phyloP scores from a whole-genome alignment of 2,888 invertebrate species.

The Pandemis cinnamomeana region DNA sequence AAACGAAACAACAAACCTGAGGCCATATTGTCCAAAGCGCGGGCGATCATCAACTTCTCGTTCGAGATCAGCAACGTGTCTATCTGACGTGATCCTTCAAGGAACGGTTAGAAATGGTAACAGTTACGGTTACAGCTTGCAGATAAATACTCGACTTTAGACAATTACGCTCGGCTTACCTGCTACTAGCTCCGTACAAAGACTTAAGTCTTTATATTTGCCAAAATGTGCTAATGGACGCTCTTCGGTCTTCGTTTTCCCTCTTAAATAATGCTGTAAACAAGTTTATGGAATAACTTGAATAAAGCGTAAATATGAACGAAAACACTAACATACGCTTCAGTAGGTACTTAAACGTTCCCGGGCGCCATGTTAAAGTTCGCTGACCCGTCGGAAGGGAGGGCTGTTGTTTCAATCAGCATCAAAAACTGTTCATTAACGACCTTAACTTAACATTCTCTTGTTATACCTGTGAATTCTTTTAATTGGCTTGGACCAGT shows the following conservation, averaged over 20 bases:
- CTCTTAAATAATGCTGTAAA: neutral
- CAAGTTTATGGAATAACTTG: neutral
- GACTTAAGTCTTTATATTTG: neutral
- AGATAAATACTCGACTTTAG: no score
- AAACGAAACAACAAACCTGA: constrained; percentile 5
- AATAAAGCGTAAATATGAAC: constrained; percentile 3
- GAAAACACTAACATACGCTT: neutral
- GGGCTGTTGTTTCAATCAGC: neutral
- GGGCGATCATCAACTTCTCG: no score
- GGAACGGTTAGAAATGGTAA: no score
- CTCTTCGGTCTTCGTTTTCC: neutral
- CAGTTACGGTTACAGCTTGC: no score
- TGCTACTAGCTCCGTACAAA: neutral
- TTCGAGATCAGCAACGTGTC: no score
- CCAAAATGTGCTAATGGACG: neutral
- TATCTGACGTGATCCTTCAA: no score
- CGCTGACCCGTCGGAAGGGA: neutral
- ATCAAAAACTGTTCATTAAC: constrained; percentile 4
- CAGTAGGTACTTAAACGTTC: neutral
- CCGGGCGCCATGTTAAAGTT: neutral
- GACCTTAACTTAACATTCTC: neutral
- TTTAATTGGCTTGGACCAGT: neutral
- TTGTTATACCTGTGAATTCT: neutral
- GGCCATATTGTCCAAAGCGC: no score
- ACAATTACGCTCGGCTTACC: neutral